Percentiles rank a stretch among this genome's conserved stretches.
Conservation (phyloP, 2,888 invertebrate species). For the Dryobotodes eremita region DNA sequence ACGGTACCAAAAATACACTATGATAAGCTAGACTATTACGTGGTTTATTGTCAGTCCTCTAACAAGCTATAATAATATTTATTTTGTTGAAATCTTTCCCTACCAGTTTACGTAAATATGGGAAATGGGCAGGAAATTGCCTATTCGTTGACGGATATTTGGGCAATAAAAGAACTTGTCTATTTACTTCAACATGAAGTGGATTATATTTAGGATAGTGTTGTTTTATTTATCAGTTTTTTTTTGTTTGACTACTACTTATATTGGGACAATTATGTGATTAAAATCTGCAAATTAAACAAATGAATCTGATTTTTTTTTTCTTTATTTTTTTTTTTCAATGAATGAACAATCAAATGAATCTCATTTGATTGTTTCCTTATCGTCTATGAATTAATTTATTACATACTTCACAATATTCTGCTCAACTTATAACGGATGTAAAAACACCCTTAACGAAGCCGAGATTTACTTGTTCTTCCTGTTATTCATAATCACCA, state of each 20-base stretch:
- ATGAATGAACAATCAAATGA: too few relatives aligned
- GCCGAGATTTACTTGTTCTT: too few relatives aligned
- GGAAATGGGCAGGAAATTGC: slow-evolving; percentile 2
- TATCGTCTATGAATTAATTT: background rate
- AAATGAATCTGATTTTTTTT: background rate
- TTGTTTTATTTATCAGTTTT: background rate
- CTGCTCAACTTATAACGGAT: background rate
- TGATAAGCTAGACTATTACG: background rate
- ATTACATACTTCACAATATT: background rate
- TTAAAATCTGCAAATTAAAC: too few relatives aligned
- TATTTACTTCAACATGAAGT: background rate
- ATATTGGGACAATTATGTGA: background rate
- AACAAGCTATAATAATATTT: background rate
- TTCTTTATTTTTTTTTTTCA: too few relatives aligned
- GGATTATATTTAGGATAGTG: background rate
- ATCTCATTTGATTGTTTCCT: background rate
- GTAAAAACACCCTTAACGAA: background rate
- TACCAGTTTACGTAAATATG: background rate
- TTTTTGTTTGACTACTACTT: background rate
- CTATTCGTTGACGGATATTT: slow-evolving; percentile 8
- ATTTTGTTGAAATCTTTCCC: background rate
- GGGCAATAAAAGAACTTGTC: background rate
- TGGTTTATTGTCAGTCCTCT: background rate
- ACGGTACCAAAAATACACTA: background rate
- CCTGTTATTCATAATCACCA: too few relatives aligned